Conservation (phyloP, 2,797 vertebrate species). For the Acanthornis magna region DNA sequence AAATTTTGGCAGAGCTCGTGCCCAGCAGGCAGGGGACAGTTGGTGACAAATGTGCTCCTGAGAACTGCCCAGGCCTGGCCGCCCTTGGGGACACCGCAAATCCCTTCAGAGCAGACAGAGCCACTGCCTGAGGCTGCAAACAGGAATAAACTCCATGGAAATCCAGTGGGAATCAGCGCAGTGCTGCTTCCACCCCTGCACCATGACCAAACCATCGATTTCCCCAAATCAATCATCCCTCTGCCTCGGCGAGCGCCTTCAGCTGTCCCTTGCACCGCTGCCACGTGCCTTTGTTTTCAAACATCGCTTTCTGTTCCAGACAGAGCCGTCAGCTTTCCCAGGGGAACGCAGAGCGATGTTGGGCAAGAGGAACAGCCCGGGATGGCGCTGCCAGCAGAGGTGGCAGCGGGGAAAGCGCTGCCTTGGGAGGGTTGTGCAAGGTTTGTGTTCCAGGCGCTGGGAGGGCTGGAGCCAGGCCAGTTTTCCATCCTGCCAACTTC, state of each 20-base stretch:
- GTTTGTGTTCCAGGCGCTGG: neutral
- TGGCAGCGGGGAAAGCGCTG: neutral
- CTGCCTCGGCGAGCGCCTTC: neutral
- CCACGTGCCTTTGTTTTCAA: neutral
- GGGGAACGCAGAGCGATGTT: neutral
- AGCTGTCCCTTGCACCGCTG: neutral
- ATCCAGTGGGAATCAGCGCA: neutral
- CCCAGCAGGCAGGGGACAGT: neutral
- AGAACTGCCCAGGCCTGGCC: neutral
- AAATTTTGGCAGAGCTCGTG: neutral
- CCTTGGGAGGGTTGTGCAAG: constrained; percentile 5
- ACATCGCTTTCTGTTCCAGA: neutral
- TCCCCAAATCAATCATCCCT: neutral
- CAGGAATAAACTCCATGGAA: neutral
- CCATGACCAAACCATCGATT: fast-evolving
- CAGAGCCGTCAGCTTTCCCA: neutral
- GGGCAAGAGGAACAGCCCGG: neutral
- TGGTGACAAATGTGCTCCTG: neutral
- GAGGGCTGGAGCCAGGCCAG: neutral
- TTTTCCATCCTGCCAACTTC: neutral
- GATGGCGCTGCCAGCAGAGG: fast-evolving
- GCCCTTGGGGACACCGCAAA: neutral
- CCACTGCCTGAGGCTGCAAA: neutral
- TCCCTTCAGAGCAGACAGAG: neutral
- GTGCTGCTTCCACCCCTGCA: neutral